Evolutionary conservation across 2,888 invertebrate genomes (phyloP), one percentile per base, ranked within the genome.

Genomic region (Tipula unca): DNA sequence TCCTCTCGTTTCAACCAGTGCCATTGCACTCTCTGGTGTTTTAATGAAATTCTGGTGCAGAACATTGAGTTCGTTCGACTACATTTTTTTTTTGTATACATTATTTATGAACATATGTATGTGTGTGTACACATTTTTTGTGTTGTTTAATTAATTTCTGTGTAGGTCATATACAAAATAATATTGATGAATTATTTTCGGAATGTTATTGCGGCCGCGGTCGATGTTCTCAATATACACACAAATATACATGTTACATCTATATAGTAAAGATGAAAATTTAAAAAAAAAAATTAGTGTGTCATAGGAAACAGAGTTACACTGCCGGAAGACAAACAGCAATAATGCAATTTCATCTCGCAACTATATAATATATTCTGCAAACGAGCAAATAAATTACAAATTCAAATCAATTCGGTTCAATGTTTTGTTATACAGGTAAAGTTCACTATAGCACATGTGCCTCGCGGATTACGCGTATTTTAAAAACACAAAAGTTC

Each of bases 1-100:
- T 69, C 25, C 69, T 69, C 69, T 69, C 69, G 69, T 69, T 69
- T 69, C 20, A 69, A 69, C 25, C 69, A 25, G 69, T 69, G 69
- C 69, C 69, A 25, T 69, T 69, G 69, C 69, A 69, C 69, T 69
- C 69, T 69, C 69, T 69, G 25, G 69, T 69, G 25, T 25, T 69
- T 69, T 69, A 69, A 69, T 69, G 69, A 69, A 69, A 69, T 69
- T 69, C 69, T 69, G 69, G 69, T 69, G 20, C 69, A 69, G 69
- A 25, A 69, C 25, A 69, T 69, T 69, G 69, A 69, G 69, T 69
- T 69, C 69, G 10, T 25, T 69, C 69, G 69, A 69, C 69, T 69
- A 69, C 25, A 69, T 69, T 69, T 25, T 69, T 48, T 69, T 69
- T 69, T 20, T 54, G 8, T 54, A 20, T 20, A 54, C 3, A 48